phyloP scores from a whole-genome alignment of 2,888 invertebrate species.

The Cephus pygmeus region DNA sequence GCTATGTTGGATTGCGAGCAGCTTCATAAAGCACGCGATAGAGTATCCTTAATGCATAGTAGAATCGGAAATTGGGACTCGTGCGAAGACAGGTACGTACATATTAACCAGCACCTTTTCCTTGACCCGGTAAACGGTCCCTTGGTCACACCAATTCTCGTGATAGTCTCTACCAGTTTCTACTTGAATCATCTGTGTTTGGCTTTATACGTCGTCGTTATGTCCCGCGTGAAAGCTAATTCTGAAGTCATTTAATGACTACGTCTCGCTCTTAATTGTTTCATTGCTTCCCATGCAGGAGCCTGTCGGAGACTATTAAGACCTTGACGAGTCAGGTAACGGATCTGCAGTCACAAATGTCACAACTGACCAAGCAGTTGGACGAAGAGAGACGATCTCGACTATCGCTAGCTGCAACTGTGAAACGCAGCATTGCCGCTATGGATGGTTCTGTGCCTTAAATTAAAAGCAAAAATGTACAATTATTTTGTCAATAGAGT shows the following conservation, averaged over 20 bases:
- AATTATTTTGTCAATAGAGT: background rate
- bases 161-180: too few relatives aligned
- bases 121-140: background rate
- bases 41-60: constrained; percentile 56
- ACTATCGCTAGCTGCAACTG: constrained; percentile 59
- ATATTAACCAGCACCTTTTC: background rate
- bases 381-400: constrained; percentile 76
- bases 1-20: constrained; percentile 61
- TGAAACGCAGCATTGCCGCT: constrained; percentile 59
- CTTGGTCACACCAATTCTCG: too few relatives aligned
- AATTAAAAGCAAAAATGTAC: constrained; percentile 5
- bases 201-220: background rate
- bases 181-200: too few relatives aligned
- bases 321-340: constrained; percentile 80
- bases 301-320: constrained; percentile 82
- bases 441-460: constrained; percentile 48
- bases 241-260: constrained; percentile 33
- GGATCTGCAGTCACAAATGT: constrained; percentile 73
- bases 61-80: constrained; percentile 58
- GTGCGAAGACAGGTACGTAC: constrained; percentile 58
- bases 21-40: constrained; percentile 58
- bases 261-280: constrained; percentile 3
- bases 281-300: constrained; percentile 66
- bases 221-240: constrained; percentile 28
- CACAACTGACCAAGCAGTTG: constrained; percentile 71